phyloP scores from a whole-genome alignment of 2,888 invertebrate genomes.

The Apocheima hispidaria region DNA sequence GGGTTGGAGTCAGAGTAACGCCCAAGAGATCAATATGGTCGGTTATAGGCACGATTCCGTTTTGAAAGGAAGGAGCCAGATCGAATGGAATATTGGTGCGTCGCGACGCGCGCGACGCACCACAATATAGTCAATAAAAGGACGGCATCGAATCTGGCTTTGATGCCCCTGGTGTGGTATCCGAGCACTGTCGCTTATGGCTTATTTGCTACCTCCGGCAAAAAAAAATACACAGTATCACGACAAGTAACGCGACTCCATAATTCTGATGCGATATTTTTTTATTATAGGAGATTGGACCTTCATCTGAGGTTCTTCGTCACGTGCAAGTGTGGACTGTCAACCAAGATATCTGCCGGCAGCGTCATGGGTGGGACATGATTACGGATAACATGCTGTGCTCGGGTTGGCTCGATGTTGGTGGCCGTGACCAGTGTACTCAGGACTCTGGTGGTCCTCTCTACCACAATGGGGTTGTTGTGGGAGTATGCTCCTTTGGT shows the following conservation, averaged over 20 bases:
- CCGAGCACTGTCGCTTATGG: too few species aligned
- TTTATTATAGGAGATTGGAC: constrained; percentile 37
- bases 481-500: constrained; percentile 61
- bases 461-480: constrained; percentile 50
- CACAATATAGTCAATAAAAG: too few species aligned
- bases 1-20: too few species aligned
- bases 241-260: neutral
- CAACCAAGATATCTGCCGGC: constrained; percentile 48
- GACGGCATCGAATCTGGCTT: too few species aligned
- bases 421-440: constrained; percentile 53
- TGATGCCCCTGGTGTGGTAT: too few species aligned
- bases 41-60: too few species aligned
- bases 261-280: neutral
- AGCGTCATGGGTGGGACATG: constrained; percentile 36
- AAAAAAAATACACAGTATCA: neutral
- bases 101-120: too few species aligned
- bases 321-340: constrained; percentile 57
- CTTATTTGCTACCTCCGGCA: too few species aligned
- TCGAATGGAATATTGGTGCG: too few species aligned
- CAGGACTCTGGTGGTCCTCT: constrained; percentile 53
- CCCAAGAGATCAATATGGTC: too few species aligned
- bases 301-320: constrained; percentile 51
- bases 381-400: constrained; percentile 55
- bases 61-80: too few species aligned
- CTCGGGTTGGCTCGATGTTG: constrained; percentile 44